These are phyloP conservation scores for Mustelus asterias DNA, from an alignment of 2,113 vertebrate species.

Conservation along the genomic window DNA sequence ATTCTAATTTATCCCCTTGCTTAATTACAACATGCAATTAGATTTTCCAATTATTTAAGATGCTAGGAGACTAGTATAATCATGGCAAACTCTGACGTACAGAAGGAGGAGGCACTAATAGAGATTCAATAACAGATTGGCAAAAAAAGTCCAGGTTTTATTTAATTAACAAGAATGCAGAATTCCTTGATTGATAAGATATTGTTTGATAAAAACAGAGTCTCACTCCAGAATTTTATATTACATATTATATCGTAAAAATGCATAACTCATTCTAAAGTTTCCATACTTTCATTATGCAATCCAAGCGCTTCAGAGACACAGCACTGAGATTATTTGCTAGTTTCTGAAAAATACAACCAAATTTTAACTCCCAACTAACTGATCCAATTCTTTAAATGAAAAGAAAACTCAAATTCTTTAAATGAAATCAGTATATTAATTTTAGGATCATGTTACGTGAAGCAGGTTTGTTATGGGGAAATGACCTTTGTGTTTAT, in stretches of 20 bases:
- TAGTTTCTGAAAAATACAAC: neutral
- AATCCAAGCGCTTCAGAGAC: neutral
- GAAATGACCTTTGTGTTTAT: neutral
- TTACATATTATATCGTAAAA: neutral
- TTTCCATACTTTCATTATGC: neutral
- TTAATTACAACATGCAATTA: too few species aligned
- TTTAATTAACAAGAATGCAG: neutral
- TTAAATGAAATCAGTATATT: neutral
- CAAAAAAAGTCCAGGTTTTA: neutral
- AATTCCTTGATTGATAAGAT: neutral
- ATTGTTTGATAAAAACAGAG: neutral
- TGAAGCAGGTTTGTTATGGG: neutral
- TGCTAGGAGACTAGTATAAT: too few species aligned
- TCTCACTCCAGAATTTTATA: neutral
- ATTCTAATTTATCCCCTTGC: too few species aligned
- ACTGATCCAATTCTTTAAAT: neutral
- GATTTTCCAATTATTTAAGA: too few species aligned
- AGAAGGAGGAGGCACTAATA: neutral
- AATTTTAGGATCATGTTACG: neutral
- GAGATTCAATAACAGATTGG: too few species aligned
- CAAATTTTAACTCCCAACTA: neutral
- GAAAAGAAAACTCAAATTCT: neutral
- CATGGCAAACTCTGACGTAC: neutral
- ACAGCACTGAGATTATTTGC: neutral
- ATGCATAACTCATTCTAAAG: neutral